A percentile compares a stretch with the other conserved stretches of the same genome.
These are phyloP conservation scores for Cremastobaeus sp. DNA, from an alignment of 2,888 invertebrate genomes.

Conservation along the genomic window DNA sequence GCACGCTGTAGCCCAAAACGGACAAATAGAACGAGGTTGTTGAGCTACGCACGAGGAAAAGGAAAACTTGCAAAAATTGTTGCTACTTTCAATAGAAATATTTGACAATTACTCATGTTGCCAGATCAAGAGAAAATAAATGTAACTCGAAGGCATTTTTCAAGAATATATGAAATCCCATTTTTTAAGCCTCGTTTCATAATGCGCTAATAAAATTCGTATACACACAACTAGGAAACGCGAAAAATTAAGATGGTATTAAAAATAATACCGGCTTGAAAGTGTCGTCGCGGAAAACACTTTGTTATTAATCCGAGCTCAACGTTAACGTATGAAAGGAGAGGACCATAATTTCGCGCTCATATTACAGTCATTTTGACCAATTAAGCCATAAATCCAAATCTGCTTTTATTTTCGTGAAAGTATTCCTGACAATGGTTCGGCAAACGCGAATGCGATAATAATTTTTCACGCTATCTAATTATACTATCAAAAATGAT, in stretches of 20 bases:
- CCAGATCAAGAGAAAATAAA: background rate
- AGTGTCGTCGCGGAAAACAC: constrained; percentile 52
- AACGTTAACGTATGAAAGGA: constrained; percentile 30
- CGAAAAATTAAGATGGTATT: constrained; percentile 17
- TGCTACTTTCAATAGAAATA: constrained; percentile 48
- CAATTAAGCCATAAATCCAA: constrained; percentile 59
- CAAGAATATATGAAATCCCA: no score
- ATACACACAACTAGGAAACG: no score
- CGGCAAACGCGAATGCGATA: constrained; percentile 40
- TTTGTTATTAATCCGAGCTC: constrained; percentile 42
- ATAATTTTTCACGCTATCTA: constrained; percentile 50
- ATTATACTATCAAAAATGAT: constrained; percentile 51
- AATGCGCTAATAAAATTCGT: no score
- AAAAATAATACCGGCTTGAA: constrained; percentile 23
- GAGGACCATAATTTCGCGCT: constrained; percentile 51
- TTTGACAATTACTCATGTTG: constrained; percentile 36
- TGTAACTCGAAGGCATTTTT: background rate
- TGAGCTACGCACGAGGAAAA: constrained; percentile 67
- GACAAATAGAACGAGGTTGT: constrained; percentile 74
- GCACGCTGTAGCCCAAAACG: constrained; percentile 71
- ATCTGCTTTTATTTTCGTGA: constrained; percentile 53
- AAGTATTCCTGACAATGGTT: constrained; percentile 51
- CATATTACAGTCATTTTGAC: constrained; percentile 53
- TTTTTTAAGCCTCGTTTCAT: no score
- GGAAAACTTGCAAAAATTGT: constrained; percentile 68